Base-by-base conservation (phyloP, 2,888 invertebrate genomes). In the Tinea semifulvella region DNA sequence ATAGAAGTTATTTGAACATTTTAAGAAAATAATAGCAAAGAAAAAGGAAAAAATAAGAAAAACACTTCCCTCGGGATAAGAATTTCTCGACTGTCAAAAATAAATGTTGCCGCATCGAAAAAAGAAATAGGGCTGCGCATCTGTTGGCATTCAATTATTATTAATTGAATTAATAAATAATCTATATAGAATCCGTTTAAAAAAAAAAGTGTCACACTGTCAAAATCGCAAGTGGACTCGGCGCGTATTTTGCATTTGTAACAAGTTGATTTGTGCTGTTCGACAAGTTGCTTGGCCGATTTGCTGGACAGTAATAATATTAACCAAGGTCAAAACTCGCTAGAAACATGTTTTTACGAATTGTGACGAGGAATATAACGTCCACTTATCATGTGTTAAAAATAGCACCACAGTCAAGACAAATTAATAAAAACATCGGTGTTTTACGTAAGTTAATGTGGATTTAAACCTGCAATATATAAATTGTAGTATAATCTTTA, bases 331-430 rank as follows among this genome's bases (percentile, higher is more conserved):
- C 19, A 22, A 20, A 20, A 3, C 19, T 40, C 3, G 26, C 4
- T 25, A n/a, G 4, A 7, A 26, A 16, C 3, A 42, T 40, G 20
- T 22, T 40, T 40, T 40, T 16, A 22, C 25, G 25, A 22, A 22
- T 25, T 13, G 11, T 22, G 16, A 22, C 14, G 8, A 25, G 25
- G n/a, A 14, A 22, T 19, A 19, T 40, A 11, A 13, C n/a, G 14
- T 22, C 20, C 14, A 22, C 5, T 22, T 40, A 22, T 40, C 25
- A 40, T 17, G 18, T 36, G 18, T 36, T 40, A 40, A 22, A 40
- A 20, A 22, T 40, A 40, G 25, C 18, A 25, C 38, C 20, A 16
- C 11, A 38, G n/a, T 38, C 18, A 38, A 38, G 4, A 38, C 18
- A 19, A 17, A 38, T 38, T 38, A 19, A 10, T 7, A 19, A 38